A percentile compares a stretch with the other conserved stretches of the same genome.
Conservation (phyloP, 1,140 invertebrate species). For the Akabosia matsudoensis region DNA sequence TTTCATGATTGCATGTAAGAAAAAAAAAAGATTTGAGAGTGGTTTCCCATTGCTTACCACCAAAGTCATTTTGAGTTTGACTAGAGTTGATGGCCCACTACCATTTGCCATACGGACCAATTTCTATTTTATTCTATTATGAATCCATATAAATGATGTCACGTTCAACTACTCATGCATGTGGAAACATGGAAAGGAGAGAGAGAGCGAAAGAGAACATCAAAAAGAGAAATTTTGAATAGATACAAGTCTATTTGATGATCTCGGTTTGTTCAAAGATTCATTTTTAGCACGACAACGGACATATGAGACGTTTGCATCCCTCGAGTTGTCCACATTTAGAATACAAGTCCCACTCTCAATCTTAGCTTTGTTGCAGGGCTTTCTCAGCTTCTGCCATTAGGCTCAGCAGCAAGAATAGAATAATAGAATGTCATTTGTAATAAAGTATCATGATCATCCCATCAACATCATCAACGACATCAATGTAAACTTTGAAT, state of each 20-base stretch:
- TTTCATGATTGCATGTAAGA: not conserved
- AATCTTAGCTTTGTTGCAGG: not conserved
- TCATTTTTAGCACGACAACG: not conserved
- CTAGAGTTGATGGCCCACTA: not conserved
- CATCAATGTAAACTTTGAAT: constrained; percentile 24
- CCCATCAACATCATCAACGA: constrained; percentile 5
- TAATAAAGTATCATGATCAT: constrained; percentile 17
- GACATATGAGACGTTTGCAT: not conserved
- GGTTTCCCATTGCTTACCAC: not conserved
- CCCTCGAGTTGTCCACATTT: not conserved
- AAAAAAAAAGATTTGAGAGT: constrained; percentile 1
- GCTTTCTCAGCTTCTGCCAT: not conserved
- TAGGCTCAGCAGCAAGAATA: not conserved
- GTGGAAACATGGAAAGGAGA: not conserved
- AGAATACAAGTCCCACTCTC: not conserved
- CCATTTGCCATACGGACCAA: not conserved
- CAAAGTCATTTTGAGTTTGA: constrained; percentile 11
- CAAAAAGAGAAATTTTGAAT: not conserved
- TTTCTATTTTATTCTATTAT: not conserved
- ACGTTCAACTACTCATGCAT: not conserved
- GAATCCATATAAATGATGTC: not conserved
- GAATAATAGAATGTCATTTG: constrained; percentile 19
- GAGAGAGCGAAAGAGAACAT: not conserved
- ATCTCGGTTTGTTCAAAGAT: constrained; percentile 5
- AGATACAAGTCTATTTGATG: not conserved